A percentile compares a stretch with the other conserved stretches of the same genome.
phyloP scores from a whole-genome alignment of 2,888 invertebrate species.

The Pinctada fucata region DNA sequence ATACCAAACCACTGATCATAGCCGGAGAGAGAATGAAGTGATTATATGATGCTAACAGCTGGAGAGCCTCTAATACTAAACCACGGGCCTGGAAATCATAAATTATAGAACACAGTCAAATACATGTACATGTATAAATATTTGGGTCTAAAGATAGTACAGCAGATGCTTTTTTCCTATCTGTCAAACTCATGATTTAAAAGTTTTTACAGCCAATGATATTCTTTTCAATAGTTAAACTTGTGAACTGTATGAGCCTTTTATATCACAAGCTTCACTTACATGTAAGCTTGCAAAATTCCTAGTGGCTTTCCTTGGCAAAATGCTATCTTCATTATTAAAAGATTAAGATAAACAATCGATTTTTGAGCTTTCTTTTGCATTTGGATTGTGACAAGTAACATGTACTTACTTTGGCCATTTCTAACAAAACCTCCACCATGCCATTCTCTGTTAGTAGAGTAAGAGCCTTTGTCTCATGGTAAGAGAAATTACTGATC shows the following conservation, averaged over 20 bases:
- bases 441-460: conserved; percentile 82
- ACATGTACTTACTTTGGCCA: conserved; percentile 75
- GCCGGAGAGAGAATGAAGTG: conserved; percentile 51
- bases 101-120: background rate
- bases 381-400: too few relatives aligned
- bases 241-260: too few relatives aligned
- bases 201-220: too few relatives aligned
- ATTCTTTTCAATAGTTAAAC: too few relatives aligned
- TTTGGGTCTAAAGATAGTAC: background rate
- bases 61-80: conserved; percentile 65
- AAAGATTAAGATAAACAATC: too few relatives aligned
- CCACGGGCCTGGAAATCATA: conserved; percentile 56
- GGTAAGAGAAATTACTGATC: conserved; percentile 82
- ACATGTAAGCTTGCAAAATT: too few relatives aligned
- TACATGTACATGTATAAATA: conserved; percentile 21
- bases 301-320: too few relatives aligned
- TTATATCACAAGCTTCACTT: too few relatives aligned
- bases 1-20: conserved; percentile 54
- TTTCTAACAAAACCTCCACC: conserved; percentile 81
- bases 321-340: too few relatives aligned
- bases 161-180: too few relatives aligned
- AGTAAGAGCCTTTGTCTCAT: conserved; percentile 82
- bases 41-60: conserved; percentile 50
- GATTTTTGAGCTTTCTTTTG: too few relatives aligned
- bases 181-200: too few relatives aligned